A percentile compares a stretch with the other conserved stretches of the same genome.
phyloP scores from a whole-genome alignment of 1,140 invertebrate genomes.

The Eupeodes corollae region DNA sequence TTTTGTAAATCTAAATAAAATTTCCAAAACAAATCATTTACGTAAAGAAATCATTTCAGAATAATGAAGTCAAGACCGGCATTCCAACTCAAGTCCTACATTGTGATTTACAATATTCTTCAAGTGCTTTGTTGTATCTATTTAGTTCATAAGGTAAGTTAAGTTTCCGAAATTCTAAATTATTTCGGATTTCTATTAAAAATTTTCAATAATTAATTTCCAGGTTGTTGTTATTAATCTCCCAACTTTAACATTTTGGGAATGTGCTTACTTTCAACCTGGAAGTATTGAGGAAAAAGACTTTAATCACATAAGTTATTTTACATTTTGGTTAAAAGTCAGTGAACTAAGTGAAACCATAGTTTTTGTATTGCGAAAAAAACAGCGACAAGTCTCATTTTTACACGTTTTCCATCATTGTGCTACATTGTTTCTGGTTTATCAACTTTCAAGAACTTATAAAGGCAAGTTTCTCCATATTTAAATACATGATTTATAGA shows the following conservation, averaged over 20 bases:
- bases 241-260: conserved; percentile 16
- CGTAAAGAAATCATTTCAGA: no score
- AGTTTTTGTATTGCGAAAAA: conserved; percentile 71
- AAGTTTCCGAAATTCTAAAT: no score
- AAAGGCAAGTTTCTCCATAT: conserved; percentile 36
- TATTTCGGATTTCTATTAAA: no score
- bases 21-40: no score
- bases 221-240: no score
- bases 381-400: conserved; percentile 58
- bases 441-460: conserved; percentile 60
- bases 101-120: conserved; percentile 20
- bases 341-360: conserved; percentile 57
- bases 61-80: conserved; percentile 21
- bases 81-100: conserved; percentile 19
- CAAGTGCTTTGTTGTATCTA: conserved; percentile 25
- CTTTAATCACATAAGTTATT: conserved; percentile 34
- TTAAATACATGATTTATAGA: no score
- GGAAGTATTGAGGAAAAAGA: conserved; percentile 6
- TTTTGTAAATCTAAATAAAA: no score
- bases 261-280: conserved; percentile 9
- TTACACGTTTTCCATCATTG: conserved; percentile 66
- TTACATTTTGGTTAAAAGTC: conserved; percentile 44
- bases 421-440: conserved; percentile 57
- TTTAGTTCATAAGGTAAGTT: conserved; percentile 18
- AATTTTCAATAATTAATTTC: no score